phyloP scores from a whole-genome alignment of 2,113 vertebrate species.

The Pseudolaguvia tuberculata region DNA sequence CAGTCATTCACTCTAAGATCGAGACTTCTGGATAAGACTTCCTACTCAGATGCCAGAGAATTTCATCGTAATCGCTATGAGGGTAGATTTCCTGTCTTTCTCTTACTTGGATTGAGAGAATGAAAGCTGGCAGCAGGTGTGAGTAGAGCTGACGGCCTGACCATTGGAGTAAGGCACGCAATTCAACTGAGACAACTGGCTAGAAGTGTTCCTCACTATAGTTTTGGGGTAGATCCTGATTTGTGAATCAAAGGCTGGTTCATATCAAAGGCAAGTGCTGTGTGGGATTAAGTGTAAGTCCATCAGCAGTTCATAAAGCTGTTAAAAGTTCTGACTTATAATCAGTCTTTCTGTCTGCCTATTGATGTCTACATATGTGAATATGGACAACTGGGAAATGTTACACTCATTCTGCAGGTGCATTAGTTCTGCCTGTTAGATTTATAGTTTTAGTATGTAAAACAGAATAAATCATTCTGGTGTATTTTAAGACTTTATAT shows the following conservation, averaged over 20 bases:
- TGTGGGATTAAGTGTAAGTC: conserved; percentile 43
- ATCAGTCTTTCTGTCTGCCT: conserved; percentile 35
- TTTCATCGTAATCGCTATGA: conserved; percentile 58
- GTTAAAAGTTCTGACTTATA: conserved; percentile 25
- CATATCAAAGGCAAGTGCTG: conserved; percentile 38
- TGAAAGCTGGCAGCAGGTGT: conserved; percentile 54
- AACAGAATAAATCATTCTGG: background rate
- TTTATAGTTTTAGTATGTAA: background rate
- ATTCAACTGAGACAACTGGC: conserved; percentile 41
- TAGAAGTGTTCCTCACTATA: conserved; percentile 11
- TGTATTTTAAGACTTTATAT: background rate
- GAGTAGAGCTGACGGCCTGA: conserved; percentile 48
- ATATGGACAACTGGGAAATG: conserved; percentile 14
- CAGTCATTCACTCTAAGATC: conserved; percentile 54
- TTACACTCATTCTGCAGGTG: conserved; percentile 16
- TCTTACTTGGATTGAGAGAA: conserved; percentile 51
- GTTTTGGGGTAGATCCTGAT: conserved; percentile 17
- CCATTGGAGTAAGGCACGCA: conserved; percentile 47
- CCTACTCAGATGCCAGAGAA: conserved; percentile 66
- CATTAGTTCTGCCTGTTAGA: conserved; percentile 7
- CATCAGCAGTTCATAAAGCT: conserved; percentile 33
- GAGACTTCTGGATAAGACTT: conserved; percentile 60
- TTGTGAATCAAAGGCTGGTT: conserved; percentile 39
- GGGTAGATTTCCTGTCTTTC: conserved; percentile 71
- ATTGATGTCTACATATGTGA: conserved; percentile 37